Conservation (phyloP, 2,888 invertebrate genomes). For the Sympetrum striolatum region DNA sequence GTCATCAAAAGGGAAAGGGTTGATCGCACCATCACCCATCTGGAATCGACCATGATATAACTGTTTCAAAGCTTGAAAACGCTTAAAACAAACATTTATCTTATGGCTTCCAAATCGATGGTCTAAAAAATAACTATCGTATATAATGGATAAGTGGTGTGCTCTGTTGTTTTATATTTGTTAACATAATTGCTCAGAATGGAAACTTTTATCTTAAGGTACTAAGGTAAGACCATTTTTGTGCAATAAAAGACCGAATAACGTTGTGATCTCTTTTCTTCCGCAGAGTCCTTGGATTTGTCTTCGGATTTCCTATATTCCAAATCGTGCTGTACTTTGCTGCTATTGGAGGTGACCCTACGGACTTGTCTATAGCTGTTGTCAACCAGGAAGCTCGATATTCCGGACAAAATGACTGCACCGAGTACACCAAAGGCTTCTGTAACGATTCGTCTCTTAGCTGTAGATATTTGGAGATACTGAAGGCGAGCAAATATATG, state of each 20-base stretch:
- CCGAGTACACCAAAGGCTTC: neutral
- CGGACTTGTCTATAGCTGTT: conserved; percentile 74
- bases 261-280: conserved; percentile 45
- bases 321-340: conserved; percentile 81
- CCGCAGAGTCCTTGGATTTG: conserved; percentile 81
- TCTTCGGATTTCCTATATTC: conserved; percentile 82
- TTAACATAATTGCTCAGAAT: no score
- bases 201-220: no score
- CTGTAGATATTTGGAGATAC: conserved; percentile 1
- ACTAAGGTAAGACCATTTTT: no score
- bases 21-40: no score
- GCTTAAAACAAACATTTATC: no score
- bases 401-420: neutral
- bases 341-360: conserved; percentile 80
- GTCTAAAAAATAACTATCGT: no score
- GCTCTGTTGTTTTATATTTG: no score
- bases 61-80: no score
- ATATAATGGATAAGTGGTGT: no score
- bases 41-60: no score
- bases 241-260: neutral
- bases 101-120: no score
- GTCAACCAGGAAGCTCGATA: conserved; percentile 75
- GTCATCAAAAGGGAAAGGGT: no score
- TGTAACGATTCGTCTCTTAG: conserved; percentile 4
- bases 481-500: conserved; percentile 1